Conservation (phyloP, 2,888 invertebrate species). For the Venustoraphidia nigricollis region DNA sequence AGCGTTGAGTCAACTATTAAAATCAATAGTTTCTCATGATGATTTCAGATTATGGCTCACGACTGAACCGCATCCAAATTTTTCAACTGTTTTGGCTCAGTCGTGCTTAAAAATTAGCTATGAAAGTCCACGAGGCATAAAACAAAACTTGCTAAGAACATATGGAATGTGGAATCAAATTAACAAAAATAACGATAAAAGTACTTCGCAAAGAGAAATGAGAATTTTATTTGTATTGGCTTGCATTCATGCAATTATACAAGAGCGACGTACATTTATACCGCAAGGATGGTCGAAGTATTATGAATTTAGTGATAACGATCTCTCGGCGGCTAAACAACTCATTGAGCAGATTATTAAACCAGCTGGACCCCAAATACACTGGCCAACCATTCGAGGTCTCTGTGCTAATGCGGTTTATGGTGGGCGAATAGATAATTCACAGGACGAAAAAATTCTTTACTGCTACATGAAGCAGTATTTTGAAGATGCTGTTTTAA, state of each 20-base stretch:
- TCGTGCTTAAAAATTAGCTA: slow-evolving; percentile 67
- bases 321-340: slow-evolving; percentile 58
- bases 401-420: slow-evolving; percentile 67
- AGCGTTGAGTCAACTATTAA: slow-evolving; percentile 51
- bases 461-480: slow-evolving; percentile 48
- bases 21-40: slow-evolving; percentile 26
- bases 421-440: slow-evolving; percentile 72
- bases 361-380: slow-evolving; percentile 22
- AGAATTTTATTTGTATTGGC: slow-evolving; percentile 60
- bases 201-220: slow-evolving; percentile 12
- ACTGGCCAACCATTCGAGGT: slow-evolving; percentile 65
- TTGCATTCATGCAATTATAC: slow-evolving; percentile 77
- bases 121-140: slow-evolving; percentile 77
- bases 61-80: slow-evolving; percentile 62
- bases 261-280: slow-evolving; percentile 82
- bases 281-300: slow-evolving; percentile 85
- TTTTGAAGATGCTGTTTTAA: slow-evolving; percentile 39
- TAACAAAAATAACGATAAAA: not conserved
- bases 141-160: slow-evolving; percentile 61
- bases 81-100: slow-evolving; percentile 60
- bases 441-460: slow-evolving; percentile 52
- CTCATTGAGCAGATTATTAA: slow-evolving; percentile 30
- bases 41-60: slow-evolving; percentile 72
- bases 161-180: slow-evolving; percentile 50
- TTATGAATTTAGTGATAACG: slow-evolving; percentile 77